These are phyloP conservation scores for Epinephelus lanceolatus DNA, from an alignment of 2,113 vertebrate genomes.

Conservation along the genomic window DNA sequence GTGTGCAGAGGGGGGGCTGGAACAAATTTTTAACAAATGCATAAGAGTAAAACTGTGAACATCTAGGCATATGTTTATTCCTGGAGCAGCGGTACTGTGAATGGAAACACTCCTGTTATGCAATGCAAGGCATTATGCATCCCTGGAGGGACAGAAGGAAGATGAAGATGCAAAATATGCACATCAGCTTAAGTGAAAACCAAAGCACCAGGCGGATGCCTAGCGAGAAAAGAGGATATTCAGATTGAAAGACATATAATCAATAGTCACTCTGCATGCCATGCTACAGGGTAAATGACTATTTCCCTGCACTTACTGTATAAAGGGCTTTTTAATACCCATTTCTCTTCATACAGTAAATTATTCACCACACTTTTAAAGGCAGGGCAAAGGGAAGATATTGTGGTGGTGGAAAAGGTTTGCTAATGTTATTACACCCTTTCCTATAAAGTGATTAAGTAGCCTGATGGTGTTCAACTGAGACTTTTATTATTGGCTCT, in stretches of 20 bases:
- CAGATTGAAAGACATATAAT: conserved; percentile 72
- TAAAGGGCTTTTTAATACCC: conserved; percentile 44
- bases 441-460: conserved; percentile 41
- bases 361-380: conserved; percentile 69
- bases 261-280: conserved; percentile 67
- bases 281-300: conserved; percentile 38
- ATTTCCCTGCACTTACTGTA: conserved; percentile 44
- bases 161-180: conserved; percentile 76
- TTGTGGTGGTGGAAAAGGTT: conserved; percentile 21
- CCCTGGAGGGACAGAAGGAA: conserved; percentile 64
- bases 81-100: conserved; percentile 58
- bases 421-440: conserved; percentile 54
- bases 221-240: conserved; percentile 52
- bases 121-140: conserved; percentile 72
- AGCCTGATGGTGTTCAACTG: not conserved
- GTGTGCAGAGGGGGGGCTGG: conserved; percentile 33
- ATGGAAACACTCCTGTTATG: conserved; percentile 72
- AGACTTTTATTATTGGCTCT: conserved; percentile 28
- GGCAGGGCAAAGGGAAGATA: conserved; percentile 22
- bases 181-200: conserved; percentile 79
- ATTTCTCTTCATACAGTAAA: conserved; percentile 58
- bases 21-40: conserved; percentile 61
- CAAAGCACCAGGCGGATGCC: conserved; percentile 50
- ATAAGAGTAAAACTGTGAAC: conserved; percentile 60
- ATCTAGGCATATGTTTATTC: conserved; percentile 70